Percentiles rank a stretch among this genome's conserved stretches.
phyloP scores from a whole-genome alignment of 2,888 invertebrate genomes.

The Arge pagana region DNA sequence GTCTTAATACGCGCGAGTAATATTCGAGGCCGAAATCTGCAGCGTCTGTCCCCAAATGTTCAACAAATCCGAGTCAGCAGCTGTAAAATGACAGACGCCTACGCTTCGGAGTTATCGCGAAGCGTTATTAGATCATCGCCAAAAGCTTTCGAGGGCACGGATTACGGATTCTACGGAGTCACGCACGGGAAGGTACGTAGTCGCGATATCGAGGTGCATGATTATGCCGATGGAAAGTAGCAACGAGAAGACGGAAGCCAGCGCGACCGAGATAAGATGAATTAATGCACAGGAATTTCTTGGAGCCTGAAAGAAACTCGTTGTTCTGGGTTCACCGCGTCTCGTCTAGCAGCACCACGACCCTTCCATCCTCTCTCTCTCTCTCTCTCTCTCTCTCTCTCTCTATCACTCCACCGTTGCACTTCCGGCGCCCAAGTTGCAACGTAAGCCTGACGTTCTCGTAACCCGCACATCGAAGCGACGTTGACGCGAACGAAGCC shows the following conservation, averaged over 20 bases:
- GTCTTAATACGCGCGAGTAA: too few relatives aligned
- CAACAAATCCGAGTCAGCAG: slow-evolving; percentile 13
- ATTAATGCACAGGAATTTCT: slow-evolving; percentile 44
- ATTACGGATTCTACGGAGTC: background rate
- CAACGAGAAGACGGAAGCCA: slow-evolving; percentile 30
- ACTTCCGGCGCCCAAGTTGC: slow-evolving; percentile 4
- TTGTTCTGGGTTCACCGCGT: slow-evolving; percentile 27
- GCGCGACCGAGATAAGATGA: slow-evolving; percentile 46
- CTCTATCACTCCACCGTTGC: slow-evolving; percentile 13
- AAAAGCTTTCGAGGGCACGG: too few relatives aligned
- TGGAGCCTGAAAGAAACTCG: slow-evolving; percentile 39
- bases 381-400: slow-evolving; percentile 12
- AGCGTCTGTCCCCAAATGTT: slow-evolving; percentile 12
- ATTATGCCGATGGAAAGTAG: too few relatives aligned
- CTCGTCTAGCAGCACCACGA: background rate
- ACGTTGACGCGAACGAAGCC: slow-evolving; percentile 4
- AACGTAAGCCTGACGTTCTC: background rate
- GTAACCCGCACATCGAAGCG: slow-evolving; percentile 2
- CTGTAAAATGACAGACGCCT: slow-evolving; percentile 5
- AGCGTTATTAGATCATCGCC: too few relatives aligned
- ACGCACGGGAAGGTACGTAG: background rate
- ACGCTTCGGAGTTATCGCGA: too few relatives aligned
- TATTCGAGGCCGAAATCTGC: too few relatives aligned
- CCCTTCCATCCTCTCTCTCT: slow-evolving; percentile 29
- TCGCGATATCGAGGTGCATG: too few relatives aligned